phyloP scores from a whole-genome alignment of 2,113 vertebrate genomes.

The Psophia crepitans region DNA sequence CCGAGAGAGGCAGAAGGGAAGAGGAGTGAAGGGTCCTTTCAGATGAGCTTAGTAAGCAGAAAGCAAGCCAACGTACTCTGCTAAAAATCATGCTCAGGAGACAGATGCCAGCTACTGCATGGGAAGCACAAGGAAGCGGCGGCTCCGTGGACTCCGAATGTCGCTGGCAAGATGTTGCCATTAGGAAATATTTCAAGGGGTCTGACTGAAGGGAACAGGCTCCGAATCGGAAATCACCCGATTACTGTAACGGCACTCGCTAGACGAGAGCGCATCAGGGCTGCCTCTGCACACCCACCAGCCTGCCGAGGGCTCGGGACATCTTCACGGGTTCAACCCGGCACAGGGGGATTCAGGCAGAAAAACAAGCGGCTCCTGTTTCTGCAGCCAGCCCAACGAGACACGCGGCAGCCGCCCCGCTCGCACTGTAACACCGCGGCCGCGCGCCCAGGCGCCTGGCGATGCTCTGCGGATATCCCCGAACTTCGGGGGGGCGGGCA shows the following conservation, averaged over 20 bases:
- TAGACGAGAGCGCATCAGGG: not conserved
- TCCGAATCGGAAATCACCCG: not conserved
- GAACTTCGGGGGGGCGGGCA: accelerated
- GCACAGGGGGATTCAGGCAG: not conserved
- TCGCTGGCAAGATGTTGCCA: not conserved
- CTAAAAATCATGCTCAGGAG: not conserved
- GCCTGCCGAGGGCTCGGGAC: not conserved
- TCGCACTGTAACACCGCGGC: not conserved
- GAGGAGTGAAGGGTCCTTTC: not conserved
- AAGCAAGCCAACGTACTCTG: constrained; percentile 11
- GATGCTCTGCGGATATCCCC: not conserved
- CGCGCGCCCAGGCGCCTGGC: not conserved
- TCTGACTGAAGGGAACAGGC: not conserved
- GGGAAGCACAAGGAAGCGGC: constrained; percentile 1
- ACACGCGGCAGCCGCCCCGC: not conserved
- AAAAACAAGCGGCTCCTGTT: not conserved
- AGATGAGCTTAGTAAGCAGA: constrained; percentile 41
- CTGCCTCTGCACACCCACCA: not conserved
- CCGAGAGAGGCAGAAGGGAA: not conserved
- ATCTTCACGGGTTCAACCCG: not conserved
- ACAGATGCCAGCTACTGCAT: constrained; percentile 28
- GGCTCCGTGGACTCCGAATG: not conserved
- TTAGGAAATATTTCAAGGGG: not conserved
- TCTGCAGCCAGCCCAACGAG: not conserved
- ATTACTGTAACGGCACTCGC: not conserved